A percentile compares a stretch with the other conserved stretches of the same genome.
These are phyloP conservation scores for Mimachlamys varia DNA, from an alignment of 2,888 invertebrate species.

Conservation along the genomic window DNA sequence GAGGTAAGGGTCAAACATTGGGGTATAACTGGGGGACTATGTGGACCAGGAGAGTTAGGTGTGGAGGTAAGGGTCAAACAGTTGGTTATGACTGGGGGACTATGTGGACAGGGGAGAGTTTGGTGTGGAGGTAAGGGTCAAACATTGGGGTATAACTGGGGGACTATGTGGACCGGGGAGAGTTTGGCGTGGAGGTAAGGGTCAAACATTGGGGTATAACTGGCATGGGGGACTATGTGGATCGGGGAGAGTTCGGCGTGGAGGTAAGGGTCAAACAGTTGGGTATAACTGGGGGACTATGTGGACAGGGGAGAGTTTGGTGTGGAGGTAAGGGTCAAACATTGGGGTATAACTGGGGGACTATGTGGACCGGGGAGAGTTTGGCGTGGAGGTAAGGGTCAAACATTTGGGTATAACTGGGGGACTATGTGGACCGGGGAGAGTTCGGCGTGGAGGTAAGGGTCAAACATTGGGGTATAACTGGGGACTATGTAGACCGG, in stretches of 20 bases:
- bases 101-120: slow-evolving; percentile 89
- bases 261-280: slow-evolving; percentile 81
- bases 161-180: slow-evolving; percentile 90
- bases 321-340: slow-evolving; percentile 83
- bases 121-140: slow-evolving; percentile 84
- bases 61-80: slow-evolving; percentile 83
- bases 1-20: slow-evolving; percentile 81
- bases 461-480: neutral
- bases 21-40: slow-evolving; percentile 86
- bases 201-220: neutral
- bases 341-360: slow-evolving; percentile 84
- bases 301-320: slow-evolving; percentile 89
- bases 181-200: slow-evolving; percentile 85
- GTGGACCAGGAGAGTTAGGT: slow-evolving; percentile 88
- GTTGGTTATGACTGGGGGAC: slow-evolving; percentile 85
- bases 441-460: slow-evolving; percentile 85
- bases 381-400: slow-evolving; percentile 85
- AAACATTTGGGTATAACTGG: slow-evolving; percentile 81
- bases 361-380: slow-evolving; percentile 89
- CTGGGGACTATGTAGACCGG: slow-evolving; percentile 90
- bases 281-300: slow-evolving; percentile 86
- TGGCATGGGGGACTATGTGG: slow-evolving; percentile 89
- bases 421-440: slow-evolving; percentile 91
- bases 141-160: slow-evolving; percentile 82
- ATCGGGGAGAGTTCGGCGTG: slow-evolving; percentile 87